These are phyloP conservation scores for Philantomba maxwellii DNA, from an alignment of 2,113 vertebrate species.

Conservation along the genomic window DNA sequence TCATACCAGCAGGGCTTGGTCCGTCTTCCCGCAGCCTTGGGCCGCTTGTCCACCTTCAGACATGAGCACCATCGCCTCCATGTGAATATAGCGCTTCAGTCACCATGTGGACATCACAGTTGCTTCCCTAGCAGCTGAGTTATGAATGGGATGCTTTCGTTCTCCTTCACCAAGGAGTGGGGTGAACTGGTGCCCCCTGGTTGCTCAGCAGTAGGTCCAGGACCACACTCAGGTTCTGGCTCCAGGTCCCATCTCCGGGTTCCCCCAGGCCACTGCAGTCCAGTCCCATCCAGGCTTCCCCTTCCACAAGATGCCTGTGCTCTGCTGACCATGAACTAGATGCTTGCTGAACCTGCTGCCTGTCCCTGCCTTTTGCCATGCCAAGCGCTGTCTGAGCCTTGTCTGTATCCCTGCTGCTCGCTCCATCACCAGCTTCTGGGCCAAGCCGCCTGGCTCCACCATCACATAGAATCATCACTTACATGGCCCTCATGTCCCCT, in stretches of 20 bases:
- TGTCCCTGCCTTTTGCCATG: neutral
- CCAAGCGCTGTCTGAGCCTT: rapidly evolving
- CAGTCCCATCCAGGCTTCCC: neutral
- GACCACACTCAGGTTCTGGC: neutral
- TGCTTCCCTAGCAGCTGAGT: neutral
- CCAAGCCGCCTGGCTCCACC: neutral
- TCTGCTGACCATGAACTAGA: neutral
- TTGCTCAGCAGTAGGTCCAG: neutral
- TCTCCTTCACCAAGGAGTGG: neutral
- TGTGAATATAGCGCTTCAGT: rapidly evolving
- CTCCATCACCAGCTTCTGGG: neutral
- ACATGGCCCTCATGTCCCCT: rapidly evolving
- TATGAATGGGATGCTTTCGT: neutral
- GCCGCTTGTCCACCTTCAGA: neutral
- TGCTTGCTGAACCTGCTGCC: neutral
- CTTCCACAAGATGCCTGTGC: rapidly evolving
- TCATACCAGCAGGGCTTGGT: neutral
- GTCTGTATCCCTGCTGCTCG: rapidly evolving
- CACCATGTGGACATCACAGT: rapidly evolving
- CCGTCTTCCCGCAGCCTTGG: neutral
- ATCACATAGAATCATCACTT: neutral
- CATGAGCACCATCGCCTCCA: neutral
- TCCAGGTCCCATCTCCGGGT: neutral
- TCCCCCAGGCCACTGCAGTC: neutral
- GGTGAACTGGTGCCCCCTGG: neutral